Base-by-base conservation (phyloP, 2,797 vertebrate genomes). In the Chaetophractus vellerosus region DNA sequence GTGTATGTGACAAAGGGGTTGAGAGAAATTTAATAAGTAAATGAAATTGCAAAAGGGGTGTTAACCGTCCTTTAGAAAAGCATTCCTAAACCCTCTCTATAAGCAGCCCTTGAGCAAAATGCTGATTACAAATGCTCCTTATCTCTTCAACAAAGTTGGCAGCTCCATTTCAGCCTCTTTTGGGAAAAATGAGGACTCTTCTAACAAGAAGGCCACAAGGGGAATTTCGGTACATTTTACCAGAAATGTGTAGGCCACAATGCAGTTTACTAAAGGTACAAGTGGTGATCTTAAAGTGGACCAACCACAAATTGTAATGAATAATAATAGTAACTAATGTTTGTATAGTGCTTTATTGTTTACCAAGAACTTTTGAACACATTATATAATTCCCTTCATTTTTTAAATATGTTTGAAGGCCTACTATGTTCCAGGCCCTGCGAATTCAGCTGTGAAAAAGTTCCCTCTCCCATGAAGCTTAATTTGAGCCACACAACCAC, bases 161-260 rank as follows among this genome's bases (percentile, higher is more conserved):
- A n/a, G 24, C 64, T 21, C 50, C 18, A 52, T 89, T 68, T 57
- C 94, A 93, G 23, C 50, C 41, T 80, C 91, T 41, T 52, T 80
- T 41, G 23, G 80, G 83, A 84, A 76, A 86, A 76, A 36, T 19
- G 61, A 83, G 61, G 52, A 55, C 12, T 12, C 10, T 76, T 88
- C 86, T 84, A 64, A 64, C n/a, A 86, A 81, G 78, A 96, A 81
- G 38, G 41, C 66, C 28, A n/a, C 57, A 59, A 78, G 61, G n/a
- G 33, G 84, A 26, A 24, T 52, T 61, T 72, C n/a, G 38, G 18
- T 48, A 16, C 41, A 31, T 86, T 78, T 90, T 71, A 59, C 41
- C n/a, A 8, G 48, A 82, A 89, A 5, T 31, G 48, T 33, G 24
- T 64, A 52, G 33, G 38, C 69, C 79, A 64, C 15, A 21, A 50